Percentiles rank a stretch among this genome's conserved stretches.
Conservation (phyloP, 2,797 vertebrate genomes). For the Squalus acanthias region DNA sequence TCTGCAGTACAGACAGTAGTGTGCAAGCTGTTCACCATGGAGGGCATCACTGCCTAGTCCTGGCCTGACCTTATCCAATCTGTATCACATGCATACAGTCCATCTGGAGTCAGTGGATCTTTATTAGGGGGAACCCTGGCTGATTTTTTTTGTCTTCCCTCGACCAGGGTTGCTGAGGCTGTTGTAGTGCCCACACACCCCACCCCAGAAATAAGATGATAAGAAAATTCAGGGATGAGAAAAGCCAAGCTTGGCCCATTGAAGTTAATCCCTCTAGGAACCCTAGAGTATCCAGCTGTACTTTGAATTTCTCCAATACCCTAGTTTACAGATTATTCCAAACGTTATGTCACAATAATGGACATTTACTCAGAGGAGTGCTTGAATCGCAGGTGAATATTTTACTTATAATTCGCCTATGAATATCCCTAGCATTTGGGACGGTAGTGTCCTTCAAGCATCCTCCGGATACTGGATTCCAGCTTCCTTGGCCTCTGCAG, state of each 20-base stretch:
- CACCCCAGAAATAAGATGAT: neutral
- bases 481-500: too few relatives aligned
- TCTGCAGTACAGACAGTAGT: neutral
- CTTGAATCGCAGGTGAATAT: too few relatives aligned
- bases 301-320: neutral
- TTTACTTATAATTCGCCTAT: too few relatives aligned
- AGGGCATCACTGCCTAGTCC: neutral
- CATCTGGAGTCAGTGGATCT: neutral
- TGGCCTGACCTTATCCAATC: neutral
- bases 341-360: neutral
- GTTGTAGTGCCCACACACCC: neutral
- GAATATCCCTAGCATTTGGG: too few relatives aligned
- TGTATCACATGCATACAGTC: neutral
- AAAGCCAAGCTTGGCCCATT: too few relatives aligned
- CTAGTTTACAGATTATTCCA: neutral
- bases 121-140: neutral
- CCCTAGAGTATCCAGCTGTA: neutral
- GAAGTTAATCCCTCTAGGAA: neutral
- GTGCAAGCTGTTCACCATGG: neutral
- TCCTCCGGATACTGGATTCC: too few relatives aligned
- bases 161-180: neutral
- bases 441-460: too few relatives aligned
- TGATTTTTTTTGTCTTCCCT: neutral
- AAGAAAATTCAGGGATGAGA: neutral
- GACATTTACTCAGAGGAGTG: too few relatives aligned